phyloP scores from a whole-genome alignment of 2,113 vertebrate species.

The Carlito syrichta region DNA sequence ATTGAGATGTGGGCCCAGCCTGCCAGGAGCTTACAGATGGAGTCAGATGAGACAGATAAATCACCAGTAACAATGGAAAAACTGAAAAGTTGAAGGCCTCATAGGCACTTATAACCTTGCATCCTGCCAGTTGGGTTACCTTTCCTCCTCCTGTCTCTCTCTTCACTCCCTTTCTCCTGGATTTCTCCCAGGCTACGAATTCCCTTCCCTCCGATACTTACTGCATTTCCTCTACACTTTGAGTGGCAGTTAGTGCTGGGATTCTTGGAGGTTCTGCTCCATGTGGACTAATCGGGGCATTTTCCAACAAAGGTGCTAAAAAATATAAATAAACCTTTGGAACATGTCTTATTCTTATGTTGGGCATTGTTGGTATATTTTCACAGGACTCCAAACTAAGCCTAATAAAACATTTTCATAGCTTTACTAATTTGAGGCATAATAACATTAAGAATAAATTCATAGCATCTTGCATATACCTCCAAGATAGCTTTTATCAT shows the following conservation, averaged over 20 bases:
- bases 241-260: background rate
- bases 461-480: background rate
- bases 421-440: background rate
- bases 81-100: background rate
- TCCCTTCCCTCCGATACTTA: background rate
- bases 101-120: background rate
- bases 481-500: background rate
- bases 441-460: slow-evolving; percentile 2
- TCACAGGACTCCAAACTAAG: background rate
- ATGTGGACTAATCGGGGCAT: background rate
- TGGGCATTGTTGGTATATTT: background rate
- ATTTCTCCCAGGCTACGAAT: background rate
- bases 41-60: background rate
- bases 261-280: background rate
- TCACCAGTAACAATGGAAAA: background rate
- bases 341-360: background rate
- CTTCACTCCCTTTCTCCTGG: background rate
- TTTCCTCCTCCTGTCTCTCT: background rate
- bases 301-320: slow-evolving; percentile 2
- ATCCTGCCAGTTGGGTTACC: too few relatives aligned
- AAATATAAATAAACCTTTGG: background rate
- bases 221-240: background rate
- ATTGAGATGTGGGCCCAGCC: background rate
- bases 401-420: slow-evolving; percentile 21
- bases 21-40: background rate